These are phyloP conservation scores for Coenonympha arcania DNA, from an alignment of 2,888 invertebrate species.

Conservation along the genomic window DNA sequence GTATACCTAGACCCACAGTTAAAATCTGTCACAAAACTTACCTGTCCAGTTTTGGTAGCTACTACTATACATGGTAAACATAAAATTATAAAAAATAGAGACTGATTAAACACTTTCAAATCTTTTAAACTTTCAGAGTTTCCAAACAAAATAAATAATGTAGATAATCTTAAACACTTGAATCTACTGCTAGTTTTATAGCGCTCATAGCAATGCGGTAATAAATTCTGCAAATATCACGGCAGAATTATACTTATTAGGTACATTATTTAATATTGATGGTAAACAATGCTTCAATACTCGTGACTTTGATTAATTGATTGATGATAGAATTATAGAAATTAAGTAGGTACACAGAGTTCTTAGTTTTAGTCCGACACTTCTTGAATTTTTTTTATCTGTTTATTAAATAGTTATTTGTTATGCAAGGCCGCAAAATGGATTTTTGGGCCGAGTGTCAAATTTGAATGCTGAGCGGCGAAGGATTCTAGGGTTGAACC, in stretches of 20 bases:
- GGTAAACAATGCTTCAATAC: not conserved
- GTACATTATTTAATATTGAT: not conserved
- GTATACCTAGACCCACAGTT: not conserved
- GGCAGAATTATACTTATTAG: not conserved
- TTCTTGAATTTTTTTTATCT: no score
- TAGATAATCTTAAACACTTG: not conserved
- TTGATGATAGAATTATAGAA: not conserved
- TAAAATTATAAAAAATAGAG: not conserved
- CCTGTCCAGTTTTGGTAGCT: not conserved
- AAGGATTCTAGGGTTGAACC: no score
- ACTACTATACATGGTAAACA: constrained; percentile 2
- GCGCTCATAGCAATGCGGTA: not conserved
- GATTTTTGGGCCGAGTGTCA: no score
- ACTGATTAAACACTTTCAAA: not conserved
- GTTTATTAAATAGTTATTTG: no score
- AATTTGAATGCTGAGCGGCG: no score
- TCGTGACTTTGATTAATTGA: not conserved
- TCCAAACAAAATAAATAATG: no score
- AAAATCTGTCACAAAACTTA: not conserved
- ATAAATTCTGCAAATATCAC: not conserved
- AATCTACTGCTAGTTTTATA: not conserved
- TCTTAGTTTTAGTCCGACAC: no score
- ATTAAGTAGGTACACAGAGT: no score
- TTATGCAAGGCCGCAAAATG: no score
- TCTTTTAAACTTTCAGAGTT: not conserved